Evolutionary conservation across 2,888 invertebrate species (phyloP), one percentile per base, ranked within the genome.

Genomic region (Abrostola triplasia): DNA sequence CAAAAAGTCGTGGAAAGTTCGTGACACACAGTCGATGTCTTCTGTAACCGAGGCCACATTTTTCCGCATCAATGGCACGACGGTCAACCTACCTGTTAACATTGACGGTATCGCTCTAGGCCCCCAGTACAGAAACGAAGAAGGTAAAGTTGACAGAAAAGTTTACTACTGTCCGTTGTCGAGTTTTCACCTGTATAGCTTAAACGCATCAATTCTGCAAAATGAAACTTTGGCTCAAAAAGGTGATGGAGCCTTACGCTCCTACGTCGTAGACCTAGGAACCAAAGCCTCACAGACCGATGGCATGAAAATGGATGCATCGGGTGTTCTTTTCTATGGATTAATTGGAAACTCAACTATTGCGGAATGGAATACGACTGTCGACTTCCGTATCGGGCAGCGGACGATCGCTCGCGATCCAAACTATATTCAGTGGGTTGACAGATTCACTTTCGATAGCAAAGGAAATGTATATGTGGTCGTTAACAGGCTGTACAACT

Each of bases 261-360:
- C 92, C 0, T 90, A 94, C 67, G 95, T 97, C 0, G 92, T 88
- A 7, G 95, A 96, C 70, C 87, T 96, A 47, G 97, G 97, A 0
- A 81, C 88, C 0, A 97, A 97, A 83, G 87, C 93, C 0, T 97
- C 97, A 0, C 96, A 97, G 86, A 96, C 96, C 0, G 97, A 96
- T 79, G 97, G 97, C 0, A 97, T 97, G 96, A 95, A 96, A 67
- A 97, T 97, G 96, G 97, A 97, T 76, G 95, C 96, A 12, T 90
- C 92, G 13, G 97, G 97, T 4, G 86, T 95, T 6, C 91, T 97
- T 9, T 97, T 96, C 89, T 97, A 95, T 86, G 97, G 97, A 48
- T 92, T 97, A 36, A 87, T 97, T 59, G 95, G 96, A 56, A 96
- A 96, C 79, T 96, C 96, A 70, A 96, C 96, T 35, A 95, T 97